Base-by-base conservation (phyloP, 2,888 invertebrate genomes). In the Lysandra bellargus region DNA sequence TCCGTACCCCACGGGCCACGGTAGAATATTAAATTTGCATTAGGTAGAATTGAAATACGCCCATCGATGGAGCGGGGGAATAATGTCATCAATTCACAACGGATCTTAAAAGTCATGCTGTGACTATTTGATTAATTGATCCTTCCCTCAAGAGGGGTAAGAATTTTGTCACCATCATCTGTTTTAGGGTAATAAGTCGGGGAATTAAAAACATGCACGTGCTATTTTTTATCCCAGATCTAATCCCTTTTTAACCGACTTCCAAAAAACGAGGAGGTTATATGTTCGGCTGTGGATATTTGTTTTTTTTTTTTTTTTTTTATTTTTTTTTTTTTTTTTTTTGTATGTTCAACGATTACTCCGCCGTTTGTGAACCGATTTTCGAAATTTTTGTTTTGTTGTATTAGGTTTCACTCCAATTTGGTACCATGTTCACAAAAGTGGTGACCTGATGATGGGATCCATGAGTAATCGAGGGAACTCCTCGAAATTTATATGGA, bases 1-100 rank as follows among this genome's bases (percentile, higher is more conserved):
- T 33, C 76, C 30, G 33, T 85, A 87, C 88, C 84, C 87, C 87
- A 85, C 85, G 89, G 90, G 90, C 87, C 87, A 85, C 85, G 89
- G 90, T 90, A 90, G 90, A 89, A 92, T 93, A 94, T 94, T 94
- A 94, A 94, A 94, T 94, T 94, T 94, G 93, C 94, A 94, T 94
- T 93, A 93, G 92, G 89, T 88, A 87, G 90, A 94, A 94, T 94
- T 94, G 92, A 93, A 94, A 92, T 92, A 91, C 94, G 91, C 93
- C 93, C 91, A 90, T 88, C 90, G 88, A 92, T 91, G 91, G 91
- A 87, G 88, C 87, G 89, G 90, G 89, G 89, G 92, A 92, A 93
- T 92, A 93, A 93, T 92, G 89, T 90, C 91, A 88, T 93, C 92
- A 90, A 90, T 92, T 90, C 89, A 84, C 86, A 88, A 89, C 86